Conservation (phyloP, 53 echinoderm and acorn worm species). For the Arbacia lixula region DNA sequence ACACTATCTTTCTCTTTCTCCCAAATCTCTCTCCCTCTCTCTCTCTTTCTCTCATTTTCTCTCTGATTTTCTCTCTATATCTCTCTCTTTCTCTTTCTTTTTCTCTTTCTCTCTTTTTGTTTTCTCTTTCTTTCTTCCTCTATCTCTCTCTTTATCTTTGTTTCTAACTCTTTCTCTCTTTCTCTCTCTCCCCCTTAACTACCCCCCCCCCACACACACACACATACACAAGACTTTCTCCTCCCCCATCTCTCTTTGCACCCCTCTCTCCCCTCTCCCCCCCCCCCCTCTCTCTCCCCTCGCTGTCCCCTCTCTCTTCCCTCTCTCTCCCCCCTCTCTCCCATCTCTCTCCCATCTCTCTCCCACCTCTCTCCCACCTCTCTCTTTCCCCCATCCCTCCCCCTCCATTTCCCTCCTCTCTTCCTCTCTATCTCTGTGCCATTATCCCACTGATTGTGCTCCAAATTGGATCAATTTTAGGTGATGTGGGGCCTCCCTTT, state of each 20-base stretch:
- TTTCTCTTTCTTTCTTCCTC: not conserved
- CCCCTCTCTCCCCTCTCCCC: not conserved
- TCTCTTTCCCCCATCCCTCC: not conserved
- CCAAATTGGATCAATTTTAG: conserved; percentile 48
- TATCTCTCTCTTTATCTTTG: not conserved
- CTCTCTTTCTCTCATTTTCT: not conserved
- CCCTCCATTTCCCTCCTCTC: not conserved
- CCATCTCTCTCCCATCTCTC: not conserved
- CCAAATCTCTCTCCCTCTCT: not conserved
- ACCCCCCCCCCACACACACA: no score
- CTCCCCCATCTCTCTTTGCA: not conserved
- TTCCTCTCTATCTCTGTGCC: not conserved
- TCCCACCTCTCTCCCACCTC: not conserved
- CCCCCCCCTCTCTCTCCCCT: not conserved
- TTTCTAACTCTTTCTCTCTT: not conserved
- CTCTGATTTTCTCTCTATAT: not conserved
- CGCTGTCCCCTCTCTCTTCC: not conserved
- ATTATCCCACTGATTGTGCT: conserved; percentile 44
- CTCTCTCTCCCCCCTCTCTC: not conserved
- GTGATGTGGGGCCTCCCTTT: conserved; percentile 20
- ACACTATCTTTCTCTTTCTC: not conserved
- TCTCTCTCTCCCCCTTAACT: not conserved
- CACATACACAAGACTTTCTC: no score
- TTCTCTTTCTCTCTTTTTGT: not conserved
- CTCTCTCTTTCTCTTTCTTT: not conserved